phyloP scores from a whole-genome alignment of 2,888 invertebrate genomes.

The Muschampia plurimacula region DNA sequence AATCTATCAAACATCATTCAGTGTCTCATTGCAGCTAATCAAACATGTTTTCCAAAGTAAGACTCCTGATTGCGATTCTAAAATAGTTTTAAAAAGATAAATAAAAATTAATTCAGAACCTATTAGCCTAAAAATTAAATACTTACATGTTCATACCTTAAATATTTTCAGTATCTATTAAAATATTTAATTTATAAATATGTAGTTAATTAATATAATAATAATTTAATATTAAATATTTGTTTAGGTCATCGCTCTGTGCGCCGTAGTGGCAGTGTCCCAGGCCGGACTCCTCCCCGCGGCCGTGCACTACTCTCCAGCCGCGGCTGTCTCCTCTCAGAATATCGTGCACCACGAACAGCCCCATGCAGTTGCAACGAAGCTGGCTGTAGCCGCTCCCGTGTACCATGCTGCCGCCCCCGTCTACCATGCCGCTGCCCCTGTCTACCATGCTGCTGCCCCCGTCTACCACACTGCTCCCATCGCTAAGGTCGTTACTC shows the following conservation, averaged over 20 bases:
- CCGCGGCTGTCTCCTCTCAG: constrained; percentile 67
- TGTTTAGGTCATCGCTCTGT: constrained; percentile 48
- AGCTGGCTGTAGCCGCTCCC: constrained; percentile 50
- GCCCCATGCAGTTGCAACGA: constrained; percentile 55
- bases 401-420: constrained; percentile 53
- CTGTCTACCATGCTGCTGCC: not conserved
- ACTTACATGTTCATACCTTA: no score
- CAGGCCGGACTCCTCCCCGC: constrained; percentile 58
- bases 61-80: constrained; percentile 12
- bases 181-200: not conserved
- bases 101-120: no score
- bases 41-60: constrained; percentile 50
- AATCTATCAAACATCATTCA: constrained; percentile 19
- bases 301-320: constrained; percentile 68
- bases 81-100: not conserved
- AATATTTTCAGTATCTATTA: no score
- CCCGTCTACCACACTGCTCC: constrained; percentile 24
- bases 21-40: constrained; percentile 26
- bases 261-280: constrained; percentile 55
- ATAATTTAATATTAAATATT: not conserved
- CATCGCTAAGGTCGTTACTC: constrained; percentile 44
- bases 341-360: constrained; percentile 71
- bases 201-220: not conserved
- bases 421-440: not conserved
- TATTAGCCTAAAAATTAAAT: no score